phyloP scores from a whole-genome alignment of 1,140 invertebrate species.

The Aphelenchoides avenae region DNA sequence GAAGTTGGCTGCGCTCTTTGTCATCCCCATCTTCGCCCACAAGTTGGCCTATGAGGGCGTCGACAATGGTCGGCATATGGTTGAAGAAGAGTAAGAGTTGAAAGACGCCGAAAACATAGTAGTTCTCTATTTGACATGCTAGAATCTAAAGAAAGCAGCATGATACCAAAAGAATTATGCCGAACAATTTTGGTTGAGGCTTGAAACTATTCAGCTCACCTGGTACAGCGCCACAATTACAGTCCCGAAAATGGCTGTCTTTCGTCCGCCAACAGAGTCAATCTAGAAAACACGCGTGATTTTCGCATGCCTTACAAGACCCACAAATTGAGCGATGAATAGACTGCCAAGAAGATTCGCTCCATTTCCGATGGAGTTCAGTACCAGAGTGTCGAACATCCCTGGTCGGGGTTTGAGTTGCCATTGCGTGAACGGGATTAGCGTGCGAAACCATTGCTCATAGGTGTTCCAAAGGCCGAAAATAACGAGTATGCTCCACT shows the following conservation, averaged over 20 bases:
- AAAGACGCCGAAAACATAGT: conserved; percentile 28
- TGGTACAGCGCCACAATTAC: conserved; percentile 20
- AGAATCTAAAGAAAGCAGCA: conserved; percentile 1
- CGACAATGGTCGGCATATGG: conserved; percentile 44
- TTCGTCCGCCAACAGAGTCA: conserved; percentile 22
- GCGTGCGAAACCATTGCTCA: conserved; percentile 36
- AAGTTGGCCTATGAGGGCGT: conserved; percentile 30
- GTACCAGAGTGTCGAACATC: conserved; percentile 29
- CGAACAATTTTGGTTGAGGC: too few relatives aligned
- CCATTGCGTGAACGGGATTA: conserved; percentile 40
- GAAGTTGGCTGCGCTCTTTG: conserved; percentile 31
- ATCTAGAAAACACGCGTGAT: conserved; percentile 12
- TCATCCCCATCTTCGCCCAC: conserved; percentile 41
- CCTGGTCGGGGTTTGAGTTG: conserved; percentile 26
- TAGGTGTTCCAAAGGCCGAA: conserved; percentile 34
- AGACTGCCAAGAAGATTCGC: conserved; percentile 34
- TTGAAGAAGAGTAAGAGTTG: conserved; percentile 33
- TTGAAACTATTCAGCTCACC: too few relatives aligned
- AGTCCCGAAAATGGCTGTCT: conserved; percentile 15
- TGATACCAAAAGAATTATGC: too few relatives aligned
- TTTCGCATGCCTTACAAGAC: too few relatives aligned
- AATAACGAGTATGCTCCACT: conserved; percentile 23
- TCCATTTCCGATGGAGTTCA: conserved; percentile 23
- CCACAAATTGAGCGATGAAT: conserved; percentile 27
- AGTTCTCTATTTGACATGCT: conserved; percentile 18